Conservation (phyloP, 1,140 invertebrate species). For the Eupeodes corollae region DNA sequence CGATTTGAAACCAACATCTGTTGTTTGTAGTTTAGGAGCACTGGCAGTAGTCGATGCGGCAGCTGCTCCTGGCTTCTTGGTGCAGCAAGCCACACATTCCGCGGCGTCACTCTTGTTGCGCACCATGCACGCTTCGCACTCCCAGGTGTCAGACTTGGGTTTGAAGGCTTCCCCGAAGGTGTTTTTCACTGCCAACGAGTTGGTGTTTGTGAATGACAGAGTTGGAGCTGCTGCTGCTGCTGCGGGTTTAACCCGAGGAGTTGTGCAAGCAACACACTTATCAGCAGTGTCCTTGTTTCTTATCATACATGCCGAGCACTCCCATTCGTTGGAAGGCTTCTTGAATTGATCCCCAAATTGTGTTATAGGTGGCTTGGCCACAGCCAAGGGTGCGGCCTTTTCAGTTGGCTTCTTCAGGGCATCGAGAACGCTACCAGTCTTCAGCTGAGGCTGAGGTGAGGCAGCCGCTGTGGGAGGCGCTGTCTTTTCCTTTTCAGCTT, state of each 20-base stretch:
- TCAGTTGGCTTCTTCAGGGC: conserved; percentile 9
- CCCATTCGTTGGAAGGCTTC: conserved; percentile 43
- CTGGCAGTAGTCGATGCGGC: conserved; percentile 12
- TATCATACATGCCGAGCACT: conserved; percentile 54
- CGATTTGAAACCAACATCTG: conserved; percentile 26
- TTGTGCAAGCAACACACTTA: conserved; percentile 55
- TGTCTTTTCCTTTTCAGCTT: too few relatives aligned
- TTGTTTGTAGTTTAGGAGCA: conserved; percentile 11
- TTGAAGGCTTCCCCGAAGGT: conserved; percentile 47
- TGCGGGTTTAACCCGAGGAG: conserved; percentile 6
- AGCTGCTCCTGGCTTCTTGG: conserved; percentile 26
- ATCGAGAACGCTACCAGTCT: conserved; percentile 34
- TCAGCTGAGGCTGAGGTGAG: conserved; percentile 11
- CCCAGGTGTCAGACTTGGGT: conserved; percentile 44
- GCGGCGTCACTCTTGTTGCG: conserved; percentile 42
- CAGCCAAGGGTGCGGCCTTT: not conserved
- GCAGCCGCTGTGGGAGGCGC: not conserved
- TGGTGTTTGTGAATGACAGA: not conserved
- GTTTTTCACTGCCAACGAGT: conserved; percentile 4
- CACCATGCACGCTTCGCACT: conserved; percentile 48
- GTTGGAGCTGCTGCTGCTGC: not conserved
- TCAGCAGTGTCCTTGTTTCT: conserved; percentile 44
- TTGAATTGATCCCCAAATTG: conserved; percentile 46
- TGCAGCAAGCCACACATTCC: conserved; percentile 45
- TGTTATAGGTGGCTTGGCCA: not conserved